phyloP scores from a whole-genome alignment of 2,113 vertebrate species.

The Corythaeola cristata region DNA sequence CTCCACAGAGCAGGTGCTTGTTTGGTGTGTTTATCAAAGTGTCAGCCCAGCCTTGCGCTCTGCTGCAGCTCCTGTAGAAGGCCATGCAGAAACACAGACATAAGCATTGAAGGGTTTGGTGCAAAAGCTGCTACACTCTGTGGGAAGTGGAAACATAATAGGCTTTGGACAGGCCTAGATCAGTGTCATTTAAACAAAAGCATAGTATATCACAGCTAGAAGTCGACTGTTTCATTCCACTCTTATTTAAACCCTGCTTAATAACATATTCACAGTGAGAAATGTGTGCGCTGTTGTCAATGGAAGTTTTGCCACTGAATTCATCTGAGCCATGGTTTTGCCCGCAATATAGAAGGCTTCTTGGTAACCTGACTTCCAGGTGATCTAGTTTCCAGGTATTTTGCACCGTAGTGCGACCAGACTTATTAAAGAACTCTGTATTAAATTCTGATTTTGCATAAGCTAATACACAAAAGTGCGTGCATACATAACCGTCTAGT shows the following conservation, averaged over 20 bases:
- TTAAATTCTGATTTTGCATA: background rate
- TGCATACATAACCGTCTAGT: rapidly evolving
- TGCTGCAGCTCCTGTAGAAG: rapidly evolving
- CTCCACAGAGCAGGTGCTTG: background rate
- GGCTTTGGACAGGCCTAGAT: background rate
- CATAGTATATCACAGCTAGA: background rate
- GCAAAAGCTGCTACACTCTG: background rate
- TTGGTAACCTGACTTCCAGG: background rate
- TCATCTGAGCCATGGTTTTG: background rate
- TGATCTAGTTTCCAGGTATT: background rate
- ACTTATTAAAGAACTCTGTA: background rate
- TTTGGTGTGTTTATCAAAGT: background rate
- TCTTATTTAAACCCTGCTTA: background rate
- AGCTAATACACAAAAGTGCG: background rate
- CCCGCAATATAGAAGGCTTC: background rate
- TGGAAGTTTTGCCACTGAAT: background rate
- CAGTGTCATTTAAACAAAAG: background rate
- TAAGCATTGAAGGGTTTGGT: background rate
- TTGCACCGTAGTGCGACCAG: background rate
- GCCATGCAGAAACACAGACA: background rate
- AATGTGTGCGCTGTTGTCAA: background rate
- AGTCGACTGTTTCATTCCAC: background rate
- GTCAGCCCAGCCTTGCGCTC: background rate
- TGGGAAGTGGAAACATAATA: background rate
- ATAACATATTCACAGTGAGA: background rate